A percentile compares a stretch with the other conserved stretches of the same genome.
Conservation (phyloP, 2,113 vertebrate genomes). For the Neotragus pygmaeus region DNA sequence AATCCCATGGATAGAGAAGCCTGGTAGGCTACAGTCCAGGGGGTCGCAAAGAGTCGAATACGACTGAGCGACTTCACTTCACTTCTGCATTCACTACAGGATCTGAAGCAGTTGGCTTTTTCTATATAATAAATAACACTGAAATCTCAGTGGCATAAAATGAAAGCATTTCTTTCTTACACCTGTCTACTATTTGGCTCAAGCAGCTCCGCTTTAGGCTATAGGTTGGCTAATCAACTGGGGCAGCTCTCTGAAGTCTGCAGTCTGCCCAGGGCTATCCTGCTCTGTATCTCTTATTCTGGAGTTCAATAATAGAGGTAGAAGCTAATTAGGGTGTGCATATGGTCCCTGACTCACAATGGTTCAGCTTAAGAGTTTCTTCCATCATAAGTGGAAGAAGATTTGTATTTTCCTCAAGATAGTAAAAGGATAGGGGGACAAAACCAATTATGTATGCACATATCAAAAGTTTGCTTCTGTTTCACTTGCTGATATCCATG, state of each 20-base stretch:
- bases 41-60: too few species aligned
- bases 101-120: not conserved
- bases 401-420: not conserved
- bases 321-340: not conserved
- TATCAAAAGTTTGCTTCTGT: not conserved
- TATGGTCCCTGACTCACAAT: not conserved
- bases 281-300: not conserved
- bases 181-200: not conserved
- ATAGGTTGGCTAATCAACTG: not conserved
- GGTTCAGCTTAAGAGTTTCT: not conserved
- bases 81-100: not conserved
- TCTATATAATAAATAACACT: not conserved
- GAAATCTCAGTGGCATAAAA: not conserved
- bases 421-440: not conserved
- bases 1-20: too few species aligned
- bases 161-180: not conserved
- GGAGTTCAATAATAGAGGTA: not conserved
- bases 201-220: not conserved
- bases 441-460: not conserved
- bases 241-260: not conserved
- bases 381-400: not conserved
- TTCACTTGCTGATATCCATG: not conserved
- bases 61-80: too few species aligned
- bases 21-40: too few species aligned
- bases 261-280: not conserved